These are phyloP conservation scores for Aphodius sticticus DNA, from an alignment of 2,888 invertebrate genomes.

Conservation along the genomic window DNA sequence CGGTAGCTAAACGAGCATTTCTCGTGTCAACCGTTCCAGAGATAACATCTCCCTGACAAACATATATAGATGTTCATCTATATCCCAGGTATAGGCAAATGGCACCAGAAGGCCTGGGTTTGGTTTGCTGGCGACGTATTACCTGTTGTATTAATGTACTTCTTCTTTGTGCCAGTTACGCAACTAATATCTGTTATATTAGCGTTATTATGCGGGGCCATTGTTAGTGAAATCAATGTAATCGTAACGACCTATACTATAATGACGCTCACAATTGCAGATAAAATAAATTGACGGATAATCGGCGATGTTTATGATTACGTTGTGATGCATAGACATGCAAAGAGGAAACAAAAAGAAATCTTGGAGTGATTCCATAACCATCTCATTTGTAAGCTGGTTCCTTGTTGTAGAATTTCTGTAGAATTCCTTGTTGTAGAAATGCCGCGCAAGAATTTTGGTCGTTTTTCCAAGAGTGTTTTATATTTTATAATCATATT, in stretches of 20 bases:
- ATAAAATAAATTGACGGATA: background rate
- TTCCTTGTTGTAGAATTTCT: no score
- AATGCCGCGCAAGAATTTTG: no score
- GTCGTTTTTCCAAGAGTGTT: no score
- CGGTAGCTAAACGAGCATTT: background rate
- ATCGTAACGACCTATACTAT: background rate
- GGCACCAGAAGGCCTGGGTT: background rate
- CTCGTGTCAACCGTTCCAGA: background rate
- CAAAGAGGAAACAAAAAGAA: background rate
- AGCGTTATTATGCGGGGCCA: background rate
- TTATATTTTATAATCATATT: no score
- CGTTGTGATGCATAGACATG: background rate
- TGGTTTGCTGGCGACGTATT: background rate
- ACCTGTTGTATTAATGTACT: constrained; percentile 4
- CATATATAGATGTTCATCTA: background rate
- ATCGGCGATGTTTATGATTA: background rate
- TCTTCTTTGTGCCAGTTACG: background rate
- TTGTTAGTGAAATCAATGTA: background rate
- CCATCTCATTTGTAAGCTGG: background rate
- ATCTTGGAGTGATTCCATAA: background rate
- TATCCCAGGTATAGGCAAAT: background rate
- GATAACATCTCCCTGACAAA: background rate
- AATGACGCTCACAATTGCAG: background rate
- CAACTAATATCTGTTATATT: background rate
- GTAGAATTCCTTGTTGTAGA: no score